Conservation (phyloP, 2,888 invertebrate species). For the Kuschelorhynchus macadamiae region DNA sequence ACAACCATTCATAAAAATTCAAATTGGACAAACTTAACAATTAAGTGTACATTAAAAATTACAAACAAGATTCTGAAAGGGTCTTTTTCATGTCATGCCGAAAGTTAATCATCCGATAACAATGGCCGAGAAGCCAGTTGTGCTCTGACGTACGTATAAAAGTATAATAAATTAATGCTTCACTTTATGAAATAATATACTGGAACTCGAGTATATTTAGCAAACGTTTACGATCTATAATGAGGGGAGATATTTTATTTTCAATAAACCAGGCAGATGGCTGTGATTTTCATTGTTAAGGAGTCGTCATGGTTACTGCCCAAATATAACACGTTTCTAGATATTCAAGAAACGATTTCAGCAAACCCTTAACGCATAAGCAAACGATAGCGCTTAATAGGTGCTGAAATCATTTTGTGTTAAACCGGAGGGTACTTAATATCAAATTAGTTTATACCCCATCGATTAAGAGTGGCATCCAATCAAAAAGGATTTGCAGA, state of each 20-base stretch:
- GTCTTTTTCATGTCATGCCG: conserved; percentile 56
- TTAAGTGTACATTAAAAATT: conserved; percentile 66
- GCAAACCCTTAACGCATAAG: conserved; percentile 29
- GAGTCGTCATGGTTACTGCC: conserved; percentile 66
- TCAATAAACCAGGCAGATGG: conserved; percentile 66
- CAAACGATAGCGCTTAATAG: conserved; percentile 29
- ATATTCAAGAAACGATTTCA: conserved; percentile 59
- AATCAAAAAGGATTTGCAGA: conserved; percentile 35
- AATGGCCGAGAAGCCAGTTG: conserved; percentile 60
- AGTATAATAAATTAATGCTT: conserved; percentile 65
- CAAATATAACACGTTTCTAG: conserved; percentile 63
- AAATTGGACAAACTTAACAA: conserved; percentile 60
- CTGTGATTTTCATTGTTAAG: conserved; percentile 66
- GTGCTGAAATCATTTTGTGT: conserved; percentile 51
- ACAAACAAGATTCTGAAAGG: conserved; percentile 63
- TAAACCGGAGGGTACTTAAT: conserved; percentile 64
- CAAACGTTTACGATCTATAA: conserved; percentile 65
- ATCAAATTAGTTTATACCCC: conserved; percentile 68
- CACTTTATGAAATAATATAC: conserved; percentile 66
- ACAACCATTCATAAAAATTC: conserved; percentile 53
- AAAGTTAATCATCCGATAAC: conserved; percentile 64
- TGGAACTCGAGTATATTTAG: conserved; percentile 66
- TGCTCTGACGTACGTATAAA: conserved; percentile 59
- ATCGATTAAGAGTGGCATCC: conserved; percentile 59
- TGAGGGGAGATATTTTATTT: conserved; percentile 56